Base-by-base conservation (phyloP, 2,797 vertebrate genomes). In the Denticeps clupeoides region DNA sequence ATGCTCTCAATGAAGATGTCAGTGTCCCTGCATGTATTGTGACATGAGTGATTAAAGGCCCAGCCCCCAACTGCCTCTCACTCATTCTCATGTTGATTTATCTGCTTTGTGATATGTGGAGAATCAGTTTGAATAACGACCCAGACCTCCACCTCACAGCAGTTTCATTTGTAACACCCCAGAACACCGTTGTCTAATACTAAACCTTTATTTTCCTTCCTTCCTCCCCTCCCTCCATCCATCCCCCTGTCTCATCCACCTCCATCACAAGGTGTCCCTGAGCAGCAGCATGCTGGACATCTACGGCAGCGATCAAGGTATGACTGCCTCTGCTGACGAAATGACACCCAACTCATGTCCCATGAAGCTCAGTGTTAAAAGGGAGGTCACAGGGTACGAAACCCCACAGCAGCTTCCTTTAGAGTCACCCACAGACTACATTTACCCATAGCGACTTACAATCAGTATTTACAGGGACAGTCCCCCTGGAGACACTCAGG, bases 201-300 rank as follows among this genome's bases (percentile, higher is more conserved):
- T 10, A 16, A 11, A 1, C 26, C 28, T 23, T 19, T 9, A 45
- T 16, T 25, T 28, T 11, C 7, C n/a, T 22, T 15, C 15, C 10
- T 3, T 12, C 1, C n/a, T 18, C 26, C n/a, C 21, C 29, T 9
- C 11, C 23, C 24, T 35, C 47, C 47, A 8, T 37, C 18, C 16
- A 21, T 7, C 18, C 46, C 49, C 46, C n/a, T 48, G 44, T 49
- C 16, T 46, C 25, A 11, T 28, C 33, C 22, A 63, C 29, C 61
- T 27, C 61, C 29, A 33, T 41, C 44, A 41, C 26, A 28, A 89
- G 69, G 66, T 71, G 57, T 77, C 73, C 60, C 78, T 96, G 60
- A 89, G 87, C 62, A 80, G 83, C 74, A 89, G 78, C 72, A 89
- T 96, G 89, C 81, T 99, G 87, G 91, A 96, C 67, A 59, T 90